These are phyloP conservation scores for Drosophila parvula DNA, from an alignment of 1,140 invertebrate genomes.

Conservation along the genomic window DNA sequence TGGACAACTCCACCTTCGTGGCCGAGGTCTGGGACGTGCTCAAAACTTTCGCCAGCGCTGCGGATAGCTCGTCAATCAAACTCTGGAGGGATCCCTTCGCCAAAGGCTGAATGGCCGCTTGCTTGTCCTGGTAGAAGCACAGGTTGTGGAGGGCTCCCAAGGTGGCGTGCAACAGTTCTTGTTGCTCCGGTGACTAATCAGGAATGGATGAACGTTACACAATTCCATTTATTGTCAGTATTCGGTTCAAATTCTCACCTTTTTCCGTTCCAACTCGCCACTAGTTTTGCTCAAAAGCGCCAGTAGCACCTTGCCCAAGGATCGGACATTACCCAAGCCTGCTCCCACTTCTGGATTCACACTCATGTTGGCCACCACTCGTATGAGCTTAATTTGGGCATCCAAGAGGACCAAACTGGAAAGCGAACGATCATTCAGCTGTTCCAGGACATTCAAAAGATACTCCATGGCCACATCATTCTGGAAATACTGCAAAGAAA, in stretches of 20 bases:
- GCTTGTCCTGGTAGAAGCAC: slow-evolving; percentile 82
- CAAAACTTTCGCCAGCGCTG: slow-evolving; percentile 56
- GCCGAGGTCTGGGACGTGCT: slow-evolving; percentile 38
- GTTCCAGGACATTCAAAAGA: slow-evolving; percentile 71
- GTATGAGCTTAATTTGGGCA: slow-evolving; percentile 85
- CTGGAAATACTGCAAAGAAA: slow-evolving; percentile 68
- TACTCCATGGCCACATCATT: slow-evolving; percentile 84
- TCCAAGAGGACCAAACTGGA: slow-evolving; percentile 81
- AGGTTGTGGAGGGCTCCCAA: slow-evolving; percentile 82
- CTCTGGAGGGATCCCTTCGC: slow-evolving; percentile 69
- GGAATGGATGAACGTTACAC: too few species aligned
- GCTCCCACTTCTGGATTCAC: slow-evolving; percentile 89
- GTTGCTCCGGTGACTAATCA: slow-evolving; percentile 55
- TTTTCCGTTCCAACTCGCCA: slow-evolving; percentile 19
- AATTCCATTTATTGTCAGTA: too few species aligned
- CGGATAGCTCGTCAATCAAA: slow-evolving; percentile 64
- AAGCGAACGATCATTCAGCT: slow-evolving; percentile 57
- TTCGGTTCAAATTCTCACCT: slow-evolving; percentile 6
- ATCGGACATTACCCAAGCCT: slow-evolving; percentile 82
- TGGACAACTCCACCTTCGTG: slow-evolving; percentile 77
- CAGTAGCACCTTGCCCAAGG: slow-evolving; percentile 77
- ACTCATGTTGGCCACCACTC: slow-evolving; percentile 90
- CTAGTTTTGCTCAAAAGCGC: slow-evolving; percentile 51
- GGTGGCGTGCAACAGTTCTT: slow-evolving; percentile 80
- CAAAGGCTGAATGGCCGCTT: slow-evolving; percentile 12